A percentile compares a stretch with the other conserved stretches of the same genome.
Evolutionary conservation across 2,888 invertebrate species (phyloP).

Genomic region (Cerastis rubricosa): DNA sequence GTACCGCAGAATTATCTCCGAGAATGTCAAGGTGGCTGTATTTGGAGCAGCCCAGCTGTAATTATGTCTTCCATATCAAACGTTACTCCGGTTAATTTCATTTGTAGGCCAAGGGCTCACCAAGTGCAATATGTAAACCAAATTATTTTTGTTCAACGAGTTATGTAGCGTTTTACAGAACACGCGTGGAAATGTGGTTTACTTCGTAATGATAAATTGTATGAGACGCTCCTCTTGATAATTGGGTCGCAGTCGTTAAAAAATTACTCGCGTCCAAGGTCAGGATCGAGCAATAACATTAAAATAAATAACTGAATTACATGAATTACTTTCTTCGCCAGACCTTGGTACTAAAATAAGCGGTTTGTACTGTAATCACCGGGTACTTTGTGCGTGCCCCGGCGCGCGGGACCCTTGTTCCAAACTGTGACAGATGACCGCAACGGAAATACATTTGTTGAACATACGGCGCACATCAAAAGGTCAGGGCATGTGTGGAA

Average conservation of each 20-base stretch:
- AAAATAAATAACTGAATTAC: constrained; percentile 48
- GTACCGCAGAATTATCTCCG: constrained; percentile 62
- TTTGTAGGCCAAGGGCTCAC: constrained; percentile 58
- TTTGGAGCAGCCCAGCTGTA: constrained; percentile 46
- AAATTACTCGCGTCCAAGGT: constrained; percentile 41
- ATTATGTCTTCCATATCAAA: constrained; percentile 44
- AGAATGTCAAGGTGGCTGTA: constrained; percentile 57
- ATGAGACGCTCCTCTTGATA: constrained; percentile 21
- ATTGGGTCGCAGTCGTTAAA: constrained; percentile 36
- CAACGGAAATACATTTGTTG: constrained; percentile 77
- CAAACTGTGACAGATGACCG: constrained; percentile 77
- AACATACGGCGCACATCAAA: constrained; percentile 74
- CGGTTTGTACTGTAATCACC: constrained; percentile 51
- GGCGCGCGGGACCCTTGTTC: constrained; percentile 71
- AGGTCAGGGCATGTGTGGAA: constrained; percentile 76
- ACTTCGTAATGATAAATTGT: constrained; percentile 16
- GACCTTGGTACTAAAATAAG: constrained; percentile 66
- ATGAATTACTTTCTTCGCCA: constrained; percentile 58
- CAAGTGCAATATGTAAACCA: constrained; percentile 37
- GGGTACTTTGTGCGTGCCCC: constrained; percentile 41
- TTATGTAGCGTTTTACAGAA: constrained; percentile 36
- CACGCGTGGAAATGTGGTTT: constrained; percentile 8
- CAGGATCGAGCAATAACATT: constrained; percentile 40
- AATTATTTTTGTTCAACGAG: constrained; percentile 41
- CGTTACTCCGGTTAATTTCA: constrained; percentile 30